Evolutionary conservation across 1,140 invertebrate species (phyloP).

Genomic region (Orchestia grillus): DNA sequence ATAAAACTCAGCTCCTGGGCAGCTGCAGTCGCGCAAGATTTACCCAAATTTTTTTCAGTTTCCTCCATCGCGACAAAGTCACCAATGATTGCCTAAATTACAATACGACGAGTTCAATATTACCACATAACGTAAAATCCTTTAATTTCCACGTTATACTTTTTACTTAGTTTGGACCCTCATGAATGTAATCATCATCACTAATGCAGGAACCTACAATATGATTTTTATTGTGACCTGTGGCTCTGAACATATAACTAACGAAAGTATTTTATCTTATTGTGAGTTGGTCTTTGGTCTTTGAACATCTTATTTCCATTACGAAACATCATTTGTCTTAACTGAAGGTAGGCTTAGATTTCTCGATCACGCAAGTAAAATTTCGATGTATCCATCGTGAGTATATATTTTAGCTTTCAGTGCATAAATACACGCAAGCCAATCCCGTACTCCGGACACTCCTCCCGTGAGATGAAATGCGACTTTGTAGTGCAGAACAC

Average conservation of each 20-base stretch:
- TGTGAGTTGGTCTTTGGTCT: neutral
- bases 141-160: neutral
- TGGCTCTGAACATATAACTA: neutral
- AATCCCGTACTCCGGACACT: too few species aligned
- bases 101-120: neutral
- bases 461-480: too few species aligned
- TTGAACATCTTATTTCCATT: neutral
- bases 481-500: too few species aligned
- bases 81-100: neutral
- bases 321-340: neutral
- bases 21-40: too few species aligned
- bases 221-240: neutral
- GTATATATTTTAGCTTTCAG: too few species aligned
- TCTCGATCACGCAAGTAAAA: neutral
- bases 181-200: neutral
- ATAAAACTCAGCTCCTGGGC: too few species aligned
- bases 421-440: too few species aligned
- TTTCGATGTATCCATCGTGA: neutral
- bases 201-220: neutral
- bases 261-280: neutral
- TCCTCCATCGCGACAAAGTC: neutral
- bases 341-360: neutral
- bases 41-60: too few species aligned
- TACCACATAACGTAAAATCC: neutral
- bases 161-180: neutral